Conservation (phyloP, 2,797 vertebrate genomes). For the Danionella dracula region DNA sequence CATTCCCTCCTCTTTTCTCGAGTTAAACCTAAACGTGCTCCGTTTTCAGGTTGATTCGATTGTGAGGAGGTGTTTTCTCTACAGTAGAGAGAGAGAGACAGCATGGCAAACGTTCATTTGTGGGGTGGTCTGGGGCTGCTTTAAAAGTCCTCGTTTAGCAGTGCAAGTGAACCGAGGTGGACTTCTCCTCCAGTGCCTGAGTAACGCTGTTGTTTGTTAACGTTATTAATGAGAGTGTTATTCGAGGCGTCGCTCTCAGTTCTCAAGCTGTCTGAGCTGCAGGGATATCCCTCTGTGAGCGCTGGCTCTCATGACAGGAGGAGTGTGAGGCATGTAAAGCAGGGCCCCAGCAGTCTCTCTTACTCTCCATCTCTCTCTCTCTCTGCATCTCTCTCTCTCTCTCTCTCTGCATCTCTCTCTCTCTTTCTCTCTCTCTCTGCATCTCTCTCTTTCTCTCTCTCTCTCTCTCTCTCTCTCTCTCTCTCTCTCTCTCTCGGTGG, state of each 20-base stretch:
- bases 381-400: background rate
- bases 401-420: background rate
- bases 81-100: too few species aligned
- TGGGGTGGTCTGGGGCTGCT: background rate
- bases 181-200: too few species aligned
- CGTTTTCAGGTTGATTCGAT: too few species aligned
- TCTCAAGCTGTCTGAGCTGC: background rate
- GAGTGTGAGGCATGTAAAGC: slow-evolving; percentile 22
- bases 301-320: slow-evolving; percentile 20
- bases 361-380: too few species aligned
- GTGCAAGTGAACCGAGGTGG: too few species aligned
- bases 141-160: background rate
- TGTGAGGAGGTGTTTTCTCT: too few species aligned
- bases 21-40: too few species aligned
- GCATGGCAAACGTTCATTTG: too few species aligned
- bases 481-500: background rate
- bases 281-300: slow-evolving; percentile 28
- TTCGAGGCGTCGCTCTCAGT: background rate
- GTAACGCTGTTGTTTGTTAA: background rate
- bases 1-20: too few species aligned
- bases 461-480: background rate
- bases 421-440: background rate
- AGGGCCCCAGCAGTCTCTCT: slow-evolving; percentile 28
- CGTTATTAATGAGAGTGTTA: background rate
- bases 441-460: background rate